phyloP scores from a whole-genome alignment of 2,797 vertebrate genomes.

The Tokudaia tokunoshimensis region DNA sequence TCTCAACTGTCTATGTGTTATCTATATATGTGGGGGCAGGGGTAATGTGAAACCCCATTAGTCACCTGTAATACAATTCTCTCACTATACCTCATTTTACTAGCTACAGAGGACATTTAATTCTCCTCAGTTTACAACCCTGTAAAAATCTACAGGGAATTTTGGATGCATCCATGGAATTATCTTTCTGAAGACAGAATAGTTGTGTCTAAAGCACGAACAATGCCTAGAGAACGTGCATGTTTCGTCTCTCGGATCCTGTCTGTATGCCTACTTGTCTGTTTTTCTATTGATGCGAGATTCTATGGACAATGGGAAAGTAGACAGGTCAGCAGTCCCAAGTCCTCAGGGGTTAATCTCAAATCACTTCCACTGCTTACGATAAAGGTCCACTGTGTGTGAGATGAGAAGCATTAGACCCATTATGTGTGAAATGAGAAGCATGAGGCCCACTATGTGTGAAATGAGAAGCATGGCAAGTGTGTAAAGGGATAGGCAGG shows the following conservation, averaged over 20 bases:
- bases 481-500: not conserved
- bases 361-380: not conserved
- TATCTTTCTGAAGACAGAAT: constrained; percentile 24
- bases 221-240: not conserved
- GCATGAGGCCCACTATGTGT: not conserved
- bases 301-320: not conserved
- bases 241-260: not conserved
- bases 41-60: not conserved
- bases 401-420: not conserved
- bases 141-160: constrained; percentile 57
- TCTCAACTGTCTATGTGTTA: not conserved
- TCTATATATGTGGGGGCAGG: not conserved
- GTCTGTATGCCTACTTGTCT: not conserved
- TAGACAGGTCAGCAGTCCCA: not conserved
- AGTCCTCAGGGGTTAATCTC: not conserved
- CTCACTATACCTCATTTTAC: constrained; percentile 32
- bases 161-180: constrained; percentile 40
- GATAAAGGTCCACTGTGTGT: not conserved
- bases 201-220: constrained; percentile 17
- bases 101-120: constrained; percentile 68
- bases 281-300: not conserved
- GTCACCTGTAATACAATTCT: constrained; percentile 25
- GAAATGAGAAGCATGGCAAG: not conserved
- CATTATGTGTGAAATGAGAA: not conserved
- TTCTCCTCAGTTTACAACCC: constrained; percentile 59